A percentile compares a stretch with the other conserved stretches of the same genome.
phyloP scores from a whole-genome alignment of 2,888 invertebrate species.

The Drosophila lacicola region DNA sequence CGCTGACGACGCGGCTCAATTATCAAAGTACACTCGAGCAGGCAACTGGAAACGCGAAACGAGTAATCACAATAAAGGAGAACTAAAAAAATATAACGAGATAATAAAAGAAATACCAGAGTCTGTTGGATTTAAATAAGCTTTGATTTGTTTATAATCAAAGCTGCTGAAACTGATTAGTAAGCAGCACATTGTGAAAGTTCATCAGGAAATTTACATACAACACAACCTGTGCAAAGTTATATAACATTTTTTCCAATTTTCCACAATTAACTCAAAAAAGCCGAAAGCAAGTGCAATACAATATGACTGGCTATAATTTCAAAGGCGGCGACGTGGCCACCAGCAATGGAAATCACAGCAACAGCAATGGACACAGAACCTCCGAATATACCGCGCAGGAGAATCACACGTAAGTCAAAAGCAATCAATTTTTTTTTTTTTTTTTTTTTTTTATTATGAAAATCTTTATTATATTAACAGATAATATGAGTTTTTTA shows the following conservation, averaged over 20 bases:
- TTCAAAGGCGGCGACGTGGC: conserved; percentile 55
- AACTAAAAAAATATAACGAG: conserved; percentile 45
- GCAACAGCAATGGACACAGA: conserved; percentile 18
- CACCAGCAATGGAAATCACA: conserved; percentile 53
- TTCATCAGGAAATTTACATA: conserved; percentile 2
- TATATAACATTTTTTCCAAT: conserved; percentile 23
- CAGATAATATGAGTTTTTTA: too few relatives aligned
- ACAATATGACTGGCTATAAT: conserved; percentile 68
- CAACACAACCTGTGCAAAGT: conserved; percentile 4
- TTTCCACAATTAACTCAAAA: neutral
- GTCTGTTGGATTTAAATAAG: conserved; percentile 41
- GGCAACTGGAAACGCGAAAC: conserved; percentile 47
- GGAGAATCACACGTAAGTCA: conserved; percentile 66
- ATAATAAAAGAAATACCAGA: conserved; percentile 60
- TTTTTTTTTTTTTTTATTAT: too few relatives aligned
- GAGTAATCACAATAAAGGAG: conserved; percentile 25
- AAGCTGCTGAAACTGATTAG: conserved; percentile 20
- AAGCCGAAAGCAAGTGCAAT: conserved; percentile 12
- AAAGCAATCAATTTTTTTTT: too few relatives aligned
- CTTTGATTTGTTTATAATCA: conserved; percentile 39
- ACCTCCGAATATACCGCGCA: conserved; percentile 49
- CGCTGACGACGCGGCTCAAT: conserved; percentile 50
- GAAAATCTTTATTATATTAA: too few relatives aligned
- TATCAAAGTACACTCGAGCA: conserved; percentile 52
- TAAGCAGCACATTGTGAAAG: conserved; percentile 19